Evolutionary conservation across 2,888 invertebrate species (phyloP).

Genomic region (Eremobia ochroleuca): DNA sequence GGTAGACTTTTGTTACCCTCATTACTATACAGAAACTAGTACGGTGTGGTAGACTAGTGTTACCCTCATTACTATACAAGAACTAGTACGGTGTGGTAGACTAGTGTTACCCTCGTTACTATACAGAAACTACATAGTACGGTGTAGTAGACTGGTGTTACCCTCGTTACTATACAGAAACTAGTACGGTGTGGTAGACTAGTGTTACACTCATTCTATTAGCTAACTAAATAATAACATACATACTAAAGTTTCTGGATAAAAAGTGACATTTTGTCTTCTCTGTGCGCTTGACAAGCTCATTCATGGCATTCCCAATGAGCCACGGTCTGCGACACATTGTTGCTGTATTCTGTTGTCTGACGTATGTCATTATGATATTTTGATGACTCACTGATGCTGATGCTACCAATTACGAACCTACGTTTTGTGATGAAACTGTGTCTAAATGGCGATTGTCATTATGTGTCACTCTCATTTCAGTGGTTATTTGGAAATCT

Average conservation of each 20-base stretch:
- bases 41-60: not conserved
- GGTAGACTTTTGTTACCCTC: conserved; percentile 11
- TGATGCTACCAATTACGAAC: not conserved
- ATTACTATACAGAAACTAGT: no score
- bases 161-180: no score
- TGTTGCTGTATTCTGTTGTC: not conserved
- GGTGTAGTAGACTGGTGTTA: conserved; percentile 3
- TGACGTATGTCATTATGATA: not conserved
- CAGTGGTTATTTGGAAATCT: not conserved
- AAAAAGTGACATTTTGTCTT: not conserved
- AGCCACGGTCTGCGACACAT: conserved; percentile 29
- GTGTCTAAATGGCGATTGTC: not conserved
- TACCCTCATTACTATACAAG: conserved; percentile 9
- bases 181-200: not conserved
- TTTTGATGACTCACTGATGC: conserved; percentile 17
- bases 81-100: not conserved
- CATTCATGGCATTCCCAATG: conserved; percentile 5
- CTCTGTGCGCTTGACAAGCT: not conserved
- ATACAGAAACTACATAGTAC: no score
- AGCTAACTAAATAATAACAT: not conserved
- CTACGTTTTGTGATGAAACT: not conserved
- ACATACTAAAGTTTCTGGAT: not conserved
- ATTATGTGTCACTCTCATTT: not conserved
- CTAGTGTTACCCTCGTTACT: conserved; percentile 12
- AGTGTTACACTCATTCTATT: conserved; percentile 2